Evolutionary conservation across 2,113 vertebrate species (phyloP).

Genomic region (Epinephelus lanceolatus): DNA sequence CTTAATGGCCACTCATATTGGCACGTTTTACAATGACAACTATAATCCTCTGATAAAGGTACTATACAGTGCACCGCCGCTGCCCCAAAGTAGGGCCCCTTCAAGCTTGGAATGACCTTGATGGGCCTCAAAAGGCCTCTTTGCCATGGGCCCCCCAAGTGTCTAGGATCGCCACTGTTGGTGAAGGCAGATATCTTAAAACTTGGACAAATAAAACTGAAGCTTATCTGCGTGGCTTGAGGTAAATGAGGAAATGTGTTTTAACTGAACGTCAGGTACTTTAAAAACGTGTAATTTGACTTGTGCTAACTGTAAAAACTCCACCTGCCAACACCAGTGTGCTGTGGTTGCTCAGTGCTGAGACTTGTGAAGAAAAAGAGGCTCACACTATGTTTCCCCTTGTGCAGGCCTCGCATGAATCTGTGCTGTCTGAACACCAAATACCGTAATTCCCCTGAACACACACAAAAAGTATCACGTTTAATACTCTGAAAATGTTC

Average conservation of each 20-base stretch:
- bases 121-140: too few relatives aligned
- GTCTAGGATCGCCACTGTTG: too few relatives aligned
- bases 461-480: slow-evolving; percentile 1
- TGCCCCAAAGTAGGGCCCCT: too few relatives aligned
- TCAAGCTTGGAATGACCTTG: too few relatives aligned
- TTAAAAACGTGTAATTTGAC: slow-evolving; percentile 1
- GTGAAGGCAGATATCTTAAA: neutral
- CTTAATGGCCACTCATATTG: too few relatives aligned
- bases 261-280: neutral
- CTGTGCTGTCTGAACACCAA: slow-evolving; percentile 4
- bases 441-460: neutral
- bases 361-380: neutral
- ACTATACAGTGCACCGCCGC: too few relatives aligned
- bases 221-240: neutral
- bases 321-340: neutral
- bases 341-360: neutral
- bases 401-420: neutral
- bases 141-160: too few relatives aligned
- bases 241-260: neutral
- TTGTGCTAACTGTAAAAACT: slow-evolving; percentile 7
- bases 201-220: neutral
- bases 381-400: neutral
- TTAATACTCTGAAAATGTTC: neutral
- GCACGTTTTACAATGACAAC: too few relatives aligned
- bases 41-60: too few relatives aligned